phyloP scores from a whole-genome alignment of 2,113 vertebrate genomes.

The Danio rerio region DNA sequence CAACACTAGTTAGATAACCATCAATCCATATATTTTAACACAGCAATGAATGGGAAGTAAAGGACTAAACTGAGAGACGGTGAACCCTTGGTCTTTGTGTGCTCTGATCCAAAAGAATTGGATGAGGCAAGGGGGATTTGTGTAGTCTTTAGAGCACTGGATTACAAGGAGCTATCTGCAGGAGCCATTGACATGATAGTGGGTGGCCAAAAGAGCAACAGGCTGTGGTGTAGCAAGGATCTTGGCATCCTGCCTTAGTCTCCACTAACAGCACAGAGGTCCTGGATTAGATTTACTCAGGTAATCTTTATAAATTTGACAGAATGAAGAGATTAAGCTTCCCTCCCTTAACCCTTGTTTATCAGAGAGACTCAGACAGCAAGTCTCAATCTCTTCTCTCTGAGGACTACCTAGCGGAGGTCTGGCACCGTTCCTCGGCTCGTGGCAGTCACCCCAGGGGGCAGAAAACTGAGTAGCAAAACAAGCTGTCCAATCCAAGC shows the following conservation, averaged over 20 bases:
- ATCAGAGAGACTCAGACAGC: conserved; percentile 27
- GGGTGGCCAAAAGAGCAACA: conserved; percentile 23
- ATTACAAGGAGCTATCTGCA: conserved; percentile 6
- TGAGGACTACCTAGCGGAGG: conserved; percentile 40
- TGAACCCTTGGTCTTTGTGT: neutral
- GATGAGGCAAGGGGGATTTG: conserved; percentile 7
- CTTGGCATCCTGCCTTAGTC: conserved; percentile 42
- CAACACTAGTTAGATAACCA: too few species aligned
- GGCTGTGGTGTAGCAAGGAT: conserved; percentile 33
- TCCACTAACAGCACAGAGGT: conserved; percentile 21
- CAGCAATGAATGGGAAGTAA: neutral
- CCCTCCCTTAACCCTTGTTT: conserved; percentile 17
- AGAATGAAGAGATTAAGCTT: conserved; percentile 35
- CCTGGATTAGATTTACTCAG: conserved; percentile 33
- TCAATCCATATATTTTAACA: neutral
- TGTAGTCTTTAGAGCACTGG: conserved; percentile 26
- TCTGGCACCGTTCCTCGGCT: conserved; percentile 38
- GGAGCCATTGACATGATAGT: neutral
- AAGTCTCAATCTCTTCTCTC: conserved; percentile 21
- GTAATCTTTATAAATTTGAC: conserved; percentile 47
- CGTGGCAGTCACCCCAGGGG: conserved; percentile 23
- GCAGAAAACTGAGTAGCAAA: conserved; percentile 31
- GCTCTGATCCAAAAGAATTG: conserved; percentile 16
- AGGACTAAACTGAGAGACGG: too few species aligned
- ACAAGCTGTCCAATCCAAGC: conserved; percentile 37